Evolutionary conservation across 2,888 invertebrate genomes (phyloP).

Genomic region (Apodemia hepburni): DNA sequence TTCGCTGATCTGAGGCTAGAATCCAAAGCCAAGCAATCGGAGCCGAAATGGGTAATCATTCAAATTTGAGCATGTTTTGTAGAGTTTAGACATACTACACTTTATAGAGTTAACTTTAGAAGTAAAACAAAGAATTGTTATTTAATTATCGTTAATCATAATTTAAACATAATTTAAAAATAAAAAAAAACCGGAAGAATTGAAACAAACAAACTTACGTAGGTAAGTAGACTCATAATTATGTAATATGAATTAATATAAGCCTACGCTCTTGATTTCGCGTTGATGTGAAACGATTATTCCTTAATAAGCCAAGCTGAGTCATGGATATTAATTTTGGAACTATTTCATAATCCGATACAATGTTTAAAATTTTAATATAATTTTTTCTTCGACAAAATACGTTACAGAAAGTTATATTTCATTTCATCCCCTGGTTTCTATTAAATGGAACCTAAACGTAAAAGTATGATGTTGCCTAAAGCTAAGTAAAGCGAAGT

Average conservation of each 20-base stretch:
- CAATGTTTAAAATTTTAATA: background rate
- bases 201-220: background rate
- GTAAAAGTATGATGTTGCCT: slow-evolving; percentile 71
- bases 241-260: background rate
- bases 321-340: background rate
- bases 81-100: no score
- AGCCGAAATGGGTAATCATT: no score
- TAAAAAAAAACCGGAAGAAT: background rate
- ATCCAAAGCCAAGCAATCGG: no score
- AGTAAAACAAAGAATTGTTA: no score
- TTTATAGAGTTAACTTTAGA: no score
- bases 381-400: slow-evolving; percentile 29
- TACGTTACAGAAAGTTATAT: slow-evolving; percentile 45
- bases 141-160: background rate
- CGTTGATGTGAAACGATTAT: slow-evolving; percentile 8
- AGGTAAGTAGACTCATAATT: background rate
- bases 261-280: background rate
- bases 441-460: slow-evolving; percentile 66
- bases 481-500: slow-evolving; percentile 72
- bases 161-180: no score
- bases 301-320: background rate
- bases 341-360: background rate
- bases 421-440: slow-evolving; percentile 55
- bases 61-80: no score
- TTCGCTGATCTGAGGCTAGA: no score